Conservation (phyloP, 2,888 invertebrate species). For the Serrognathus titanus region DNA sequence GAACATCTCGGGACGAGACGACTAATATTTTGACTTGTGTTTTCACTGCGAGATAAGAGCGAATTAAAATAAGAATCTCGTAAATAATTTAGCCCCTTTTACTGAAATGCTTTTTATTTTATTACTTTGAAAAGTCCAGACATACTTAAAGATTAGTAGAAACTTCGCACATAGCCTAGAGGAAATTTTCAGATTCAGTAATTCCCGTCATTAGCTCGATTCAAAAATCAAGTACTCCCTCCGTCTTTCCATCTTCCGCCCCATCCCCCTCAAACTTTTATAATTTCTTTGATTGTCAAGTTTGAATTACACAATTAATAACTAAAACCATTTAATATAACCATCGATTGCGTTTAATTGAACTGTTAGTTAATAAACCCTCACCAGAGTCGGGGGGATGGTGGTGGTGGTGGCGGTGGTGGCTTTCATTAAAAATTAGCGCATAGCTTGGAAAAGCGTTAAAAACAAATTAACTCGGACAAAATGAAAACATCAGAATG, state of each 20-base stretch:
- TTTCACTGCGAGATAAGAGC: slow-evolving; percentile 21
- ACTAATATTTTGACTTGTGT: slow-evolving; percentile 13
- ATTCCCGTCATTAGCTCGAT: slow-evolving; percentile 35
- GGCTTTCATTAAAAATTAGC: too few relatives aligned
- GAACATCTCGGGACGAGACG: too few relatives aligned
- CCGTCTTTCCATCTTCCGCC: background rate
- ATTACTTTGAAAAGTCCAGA: slow-evolving; percentile 41
- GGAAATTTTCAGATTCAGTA: slow-evolving; percentile 23
- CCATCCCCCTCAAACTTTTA: background rate
- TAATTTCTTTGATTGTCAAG: background rate
- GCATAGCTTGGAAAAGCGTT: background rate
- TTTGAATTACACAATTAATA: background rate
- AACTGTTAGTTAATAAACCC: too few relatives aligned
- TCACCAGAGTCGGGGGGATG: too few relatives aligned
- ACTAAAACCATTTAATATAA: too few relatives aligned
- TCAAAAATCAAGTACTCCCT: slow-evolving; percentile 29
- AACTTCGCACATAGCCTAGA: slow-evolving; percentile 41
- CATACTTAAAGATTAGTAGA: slow-evolving; percentile 41
- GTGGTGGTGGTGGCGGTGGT: too few relatives aligned
- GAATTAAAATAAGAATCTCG: slow-evolving; percentile 15
- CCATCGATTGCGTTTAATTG: too few relatives aligned
- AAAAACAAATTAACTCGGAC: slow-evolving; percentile 1
- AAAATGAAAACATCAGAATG: slow-evolving; percentile 24
- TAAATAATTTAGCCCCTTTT: background rate
- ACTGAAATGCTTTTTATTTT: slow-evolving; percentile 11